Conservation (phyloP, 2,113 vertebrate species). For the Chauna torquata region DNA sequence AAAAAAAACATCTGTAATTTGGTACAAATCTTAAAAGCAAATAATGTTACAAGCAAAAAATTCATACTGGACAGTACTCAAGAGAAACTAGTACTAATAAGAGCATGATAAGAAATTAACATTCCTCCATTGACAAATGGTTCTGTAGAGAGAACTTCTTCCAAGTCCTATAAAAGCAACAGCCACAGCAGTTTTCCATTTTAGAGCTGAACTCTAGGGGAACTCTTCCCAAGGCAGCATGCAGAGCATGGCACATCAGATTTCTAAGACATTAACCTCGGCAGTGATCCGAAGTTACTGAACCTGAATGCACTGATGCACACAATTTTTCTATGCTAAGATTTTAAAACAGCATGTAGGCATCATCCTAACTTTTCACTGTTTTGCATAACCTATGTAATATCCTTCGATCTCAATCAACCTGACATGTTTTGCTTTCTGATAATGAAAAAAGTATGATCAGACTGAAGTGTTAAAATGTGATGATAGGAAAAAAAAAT, state of each 20-base stretch:
- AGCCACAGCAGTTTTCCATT: background rate
- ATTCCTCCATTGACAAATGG: background rate
- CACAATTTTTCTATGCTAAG: background rate
- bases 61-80: background rate
- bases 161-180: background rate
- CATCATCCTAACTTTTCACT: background rate
- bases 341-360: background rate
- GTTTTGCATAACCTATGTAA: background rate
- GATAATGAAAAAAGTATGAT: background rate
- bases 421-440: accelerated
- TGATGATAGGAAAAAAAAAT: background rate
- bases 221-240: background rate
- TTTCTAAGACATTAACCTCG: background rate
- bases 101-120: background rate
- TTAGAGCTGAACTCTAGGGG: background rate
- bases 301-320: background rate
- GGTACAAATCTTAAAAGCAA: background rate
- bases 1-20: background rate
- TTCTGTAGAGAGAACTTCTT: background rate
- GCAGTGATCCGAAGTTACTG: background rate
- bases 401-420: background rate
- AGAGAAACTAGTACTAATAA: background rate
- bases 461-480: background rate
- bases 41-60: background rate
- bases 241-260: background rate